Conservation (phyloP, 37 sponge, comb jelly and placozoan genomes). For the Corticium candelabrum region DNA sequence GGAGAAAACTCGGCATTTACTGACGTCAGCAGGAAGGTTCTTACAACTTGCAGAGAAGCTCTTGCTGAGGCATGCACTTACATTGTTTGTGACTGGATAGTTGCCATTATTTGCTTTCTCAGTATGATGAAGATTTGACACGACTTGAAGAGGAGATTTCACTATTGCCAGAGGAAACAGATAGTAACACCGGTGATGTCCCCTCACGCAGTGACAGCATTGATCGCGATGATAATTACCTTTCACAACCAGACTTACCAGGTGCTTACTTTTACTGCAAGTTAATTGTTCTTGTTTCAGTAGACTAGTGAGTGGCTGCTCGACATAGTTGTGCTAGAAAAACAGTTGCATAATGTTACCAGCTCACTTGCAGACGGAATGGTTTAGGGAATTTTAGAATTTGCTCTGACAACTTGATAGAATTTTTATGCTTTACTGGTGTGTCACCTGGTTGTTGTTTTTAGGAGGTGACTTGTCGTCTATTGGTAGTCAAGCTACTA, state of each 20-base stretch:
- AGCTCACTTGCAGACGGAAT: neutral
- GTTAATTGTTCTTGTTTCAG: too few species aligned
- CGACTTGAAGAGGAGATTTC: constrained; percentile 67
- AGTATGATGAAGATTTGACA: constrained; percentile 56
- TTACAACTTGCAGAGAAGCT: constrained; percentile 12
- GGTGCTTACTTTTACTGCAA: too few species aligned
- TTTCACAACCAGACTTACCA: too few species aligned
- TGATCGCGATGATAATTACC: constrained; percentile 63
- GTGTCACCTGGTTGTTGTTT: neutral
- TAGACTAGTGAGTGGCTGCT: too few species aligned
- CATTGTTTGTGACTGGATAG: neutral
- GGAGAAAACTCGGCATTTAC: constrained; percentile 2
- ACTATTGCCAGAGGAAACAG: constrained; percentile 52
- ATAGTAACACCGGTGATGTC: constrained; percentile 50
- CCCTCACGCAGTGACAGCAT: constrained; percentile 36
- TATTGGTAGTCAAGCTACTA: neutral
- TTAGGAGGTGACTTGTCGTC: neutral
- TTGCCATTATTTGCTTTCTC: neutral
- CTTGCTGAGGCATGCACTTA: constrained; percentile 14
- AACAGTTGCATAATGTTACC: too few species aligned
- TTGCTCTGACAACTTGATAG: too few species aligned
- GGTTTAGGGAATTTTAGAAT: too few species aligned
- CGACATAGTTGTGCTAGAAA: too few species aligned
- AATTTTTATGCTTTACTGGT: too few species aligned
- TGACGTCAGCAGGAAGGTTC: neutral